A percentile compares a stretch with the other conserved stretches of the same genome.
phyloP scores from a whole-genome alignment of 2,797 vertebrate species.

The Gallinago nigripennis region DNA sequence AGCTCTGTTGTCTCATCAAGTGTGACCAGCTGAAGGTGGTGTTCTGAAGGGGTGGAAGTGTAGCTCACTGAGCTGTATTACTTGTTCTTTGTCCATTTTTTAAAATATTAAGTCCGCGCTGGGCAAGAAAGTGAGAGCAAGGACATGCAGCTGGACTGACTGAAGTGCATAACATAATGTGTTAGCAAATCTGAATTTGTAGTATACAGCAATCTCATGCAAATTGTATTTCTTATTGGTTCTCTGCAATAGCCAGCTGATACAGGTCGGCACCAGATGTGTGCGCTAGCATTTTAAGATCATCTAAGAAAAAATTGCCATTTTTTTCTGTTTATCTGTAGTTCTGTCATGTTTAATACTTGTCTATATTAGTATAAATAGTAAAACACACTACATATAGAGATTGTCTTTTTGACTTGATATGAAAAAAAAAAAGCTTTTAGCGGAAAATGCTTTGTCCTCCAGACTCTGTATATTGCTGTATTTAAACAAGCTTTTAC shows the following conservation, averaged over 20 bases:
- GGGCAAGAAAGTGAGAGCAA: background rate
- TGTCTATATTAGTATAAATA: background rate
- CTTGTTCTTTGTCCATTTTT: background rate
- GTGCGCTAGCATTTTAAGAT: background rate
- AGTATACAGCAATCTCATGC: rapidly evolving
- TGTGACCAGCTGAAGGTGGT: no score
- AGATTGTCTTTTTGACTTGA: background rate
- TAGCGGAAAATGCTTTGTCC: background rate
- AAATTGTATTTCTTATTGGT: background rate
- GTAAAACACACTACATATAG: background rate
- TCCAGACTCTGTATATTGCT: background rate
- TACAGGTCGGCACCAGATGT: background rate
- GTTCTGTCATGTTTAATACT: background rate
- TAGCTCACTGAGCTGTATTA: rapidly evolving
- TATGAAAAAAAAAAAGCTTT: background rate
- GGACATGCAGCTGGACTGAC: background rate
- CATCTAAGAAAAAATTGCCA: background rate
- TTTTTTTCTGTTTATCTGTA: background rate
- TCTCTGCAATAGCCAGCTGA: background rate
- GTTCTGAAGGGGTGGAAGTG: background rate
- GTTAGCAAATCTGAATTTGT: background rate
- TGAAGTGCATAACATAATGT: rapidly evolving
- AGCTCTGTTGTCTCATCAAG: background rate
- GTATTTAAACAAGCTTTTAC: background rate
- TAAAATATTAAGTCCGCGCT: rapidly evolving